These are phyloP conservation scores for Eupithecia inturbata DNA, from an alignment of 2,888 invertebrate species.

Conservation along the genomic window DNA sequence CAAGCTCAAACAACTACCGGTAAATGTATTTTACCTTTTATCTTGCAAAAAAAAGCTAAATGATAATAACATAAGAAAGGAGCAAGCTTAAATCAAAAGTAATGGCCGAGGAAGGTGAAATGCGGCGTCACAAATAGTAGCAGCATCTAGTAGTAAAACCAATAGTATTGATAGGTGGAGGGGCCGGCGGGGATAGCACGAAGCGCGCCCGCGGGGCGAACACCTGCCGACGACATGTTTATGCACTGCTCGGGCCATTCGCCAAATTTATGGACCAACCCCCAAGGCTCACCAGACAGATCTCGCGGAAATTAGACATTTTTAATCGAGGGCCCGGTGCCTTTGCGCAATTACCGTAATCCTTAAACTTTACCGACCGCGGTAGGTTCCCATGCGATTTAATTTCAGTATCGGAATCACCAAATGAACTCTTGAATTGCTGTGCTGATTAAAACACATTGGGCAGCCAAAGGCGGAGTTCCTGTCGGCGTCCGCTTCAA, in stretches of 20 bases:
- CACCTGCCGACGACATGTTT: conserved; percentile 74
- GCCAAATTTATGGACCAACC: conserved; percentile 72
- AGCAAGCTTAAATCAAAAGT: conserved; percentile 30
- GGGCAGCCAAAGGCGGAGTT: background rate
- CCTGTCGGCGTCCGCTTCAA: conserved; percentile 33
- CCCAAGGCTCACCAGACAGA: conserved; percentile 44
- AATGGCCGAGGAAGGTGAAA: conserved; percentile 31
- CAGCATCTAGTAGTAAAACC: conserved; percentile 29
- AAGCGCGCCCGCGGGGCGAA: conserved; percentile 63
- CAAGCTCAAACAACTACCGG: background rate
- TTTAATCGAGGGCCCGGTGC: conserved; percentile 69
- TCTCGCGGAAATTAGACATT: conserved; percentile 71
- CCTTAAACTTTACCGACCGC: conserved; percentile 2
- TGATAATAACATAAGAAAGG: conserved; percentile 28
- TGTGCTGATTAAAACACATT: conserved; percentile 7
- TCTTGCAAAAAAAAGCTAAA: conserved; percentile 17
- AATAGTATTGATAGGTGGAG: conserved; percentile 35
- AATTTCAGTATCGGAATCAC: background rate
- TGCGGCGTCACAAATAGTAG: conserved; percentile 33
- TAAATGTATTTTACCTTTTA: conserved; percentile 2
- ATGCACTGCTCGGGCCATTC: conserved; percentile 67
- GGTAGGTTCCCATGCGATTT: conserved; percentile 4
- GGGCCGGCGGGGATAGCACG: conserved; percentile 49
- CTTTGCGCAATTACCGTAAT: conserved; percentile 51
- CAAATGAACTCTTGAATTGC: background rate